Base-by-base conservation (phyloP, 1,140 invertebrate genomes). In the Gryon sp. region DNA sequence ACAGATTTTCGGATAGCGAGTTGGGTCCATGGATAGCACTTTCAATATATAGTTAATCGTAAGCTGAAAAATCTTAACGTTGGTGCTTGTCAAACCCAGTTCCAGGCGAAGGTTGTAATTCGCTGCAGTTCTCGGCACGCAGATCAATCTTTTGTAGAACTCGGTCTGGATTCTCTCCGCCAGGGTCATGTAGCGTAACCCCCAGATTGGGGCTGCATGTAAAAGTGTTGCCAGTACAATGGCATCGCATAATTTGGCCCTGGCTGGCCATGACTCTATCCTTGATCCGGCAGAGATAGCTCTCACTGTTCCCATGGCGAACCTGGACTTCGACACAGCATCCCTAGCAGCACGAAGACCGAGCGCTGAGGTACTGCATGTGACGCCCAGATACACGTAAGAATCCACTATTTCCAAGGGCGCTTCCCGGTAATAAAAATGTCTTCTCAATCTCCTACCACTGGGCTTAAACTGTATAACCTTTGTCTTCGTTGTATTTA, bases 191-290 rank as follows among this genome's bases (percentile, higher is more conserved):
- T 55, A 55, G 0, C 32, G 14, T 7, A 55, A 19, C 15, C 18
- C 30, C 50, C 50, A 55, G 50, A 7, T n/a, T 14, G 32, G 28
- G 0, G 50, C 30, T 2, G 28, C 32, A 4, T 55, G 38, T 24
- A 55, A 8, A 14, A 55, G 15, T 9, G 5, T 14, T 3, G 30
- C 22, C 0, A 14, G 8, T 0, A 55, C 19, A 12, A 36, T 22
- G 20, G 22, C 7, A 19, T 32, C n/a, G n/a, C n/a, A n/a, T n/a
- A n/a, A n/a, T n/a, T n/a, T n/a, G n/a, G n/a, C n/a, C n/a, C n/a
- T n/a, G n/a, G n/a, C n/a, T n/a, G n/a, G n/a, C n/a, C n/a, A n/a
- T n/a, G n/a, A n/a, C n/a, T n/a, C n/a, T n/a, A n/a, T n/a, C n/a
- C n/a, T n/a, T n/a, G n/a, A n/a, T n/a, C n/a, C n/a, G n/a, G n/a